Conservation (phyloP, 2,113 vertebrate genomes). For the Cacatua alba region DNA sequence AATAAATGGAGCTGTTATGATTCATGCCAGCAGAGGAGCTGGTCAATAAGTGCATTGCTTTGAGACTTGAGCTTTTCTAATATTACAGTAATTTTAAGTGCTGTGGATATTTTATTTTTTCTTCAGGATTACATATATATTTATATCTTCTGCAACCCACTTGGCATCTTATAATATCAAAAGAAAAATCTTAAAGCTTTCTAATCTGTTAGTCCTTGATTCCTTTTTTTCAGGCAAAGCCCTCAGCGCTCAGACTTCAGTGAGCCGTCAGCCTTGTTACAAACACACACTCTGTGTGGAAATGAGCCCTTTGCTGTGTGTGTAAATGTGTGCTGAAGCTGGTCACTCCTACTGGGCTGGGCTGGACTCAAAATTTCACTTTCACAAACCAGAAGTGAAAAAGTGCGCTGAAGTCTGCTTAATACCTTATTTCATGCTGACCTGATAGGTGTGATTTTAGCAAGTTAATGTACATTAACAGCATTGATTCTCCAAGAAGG, state of each 20-base stretch:
- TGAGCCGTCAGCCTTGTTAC: not conserved
- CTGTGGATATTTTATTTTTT: not conserved
- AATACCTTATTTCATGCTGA: fast-evolving
- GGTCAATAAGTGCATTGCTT: not conserved
- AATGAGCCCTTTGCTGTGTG: not conserved
- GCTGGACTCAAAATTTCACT: not conserved
- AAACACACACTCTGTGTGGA: not conserved
- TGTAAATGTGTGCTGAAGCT: not conserved
- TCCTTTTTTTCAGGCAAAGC: not conserved
- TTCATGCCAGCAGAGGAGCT: not conserved
- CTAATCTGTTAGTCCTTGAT: not conserved
- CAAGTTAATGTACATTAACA: not conserved
- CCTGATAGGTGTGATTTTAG: not conserved
- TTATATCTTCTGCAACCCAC: not conserved
- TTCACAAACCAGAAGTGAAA: not conserved
- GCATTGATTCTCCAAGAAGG: not conserved
- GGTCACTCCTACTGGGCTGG: not conserved
- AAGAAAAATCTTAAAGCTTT: not conserved
- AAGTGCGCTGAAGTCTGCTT: not conserved
- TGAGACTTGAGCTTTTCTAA: not conserved
- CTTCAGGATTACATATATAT: not conserved
- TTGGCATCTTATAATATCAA: not conserved
- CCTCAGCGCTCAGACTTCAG: not conserved
- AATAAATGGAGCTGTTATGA: not conserved
- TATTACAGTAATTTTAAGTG: not conserved